These are phyloP conservation scores for Gastrophysa polygoni DNA, from an alignment of 2,888 invertebrate genomes.

Conservation along the genomic window DNA sequence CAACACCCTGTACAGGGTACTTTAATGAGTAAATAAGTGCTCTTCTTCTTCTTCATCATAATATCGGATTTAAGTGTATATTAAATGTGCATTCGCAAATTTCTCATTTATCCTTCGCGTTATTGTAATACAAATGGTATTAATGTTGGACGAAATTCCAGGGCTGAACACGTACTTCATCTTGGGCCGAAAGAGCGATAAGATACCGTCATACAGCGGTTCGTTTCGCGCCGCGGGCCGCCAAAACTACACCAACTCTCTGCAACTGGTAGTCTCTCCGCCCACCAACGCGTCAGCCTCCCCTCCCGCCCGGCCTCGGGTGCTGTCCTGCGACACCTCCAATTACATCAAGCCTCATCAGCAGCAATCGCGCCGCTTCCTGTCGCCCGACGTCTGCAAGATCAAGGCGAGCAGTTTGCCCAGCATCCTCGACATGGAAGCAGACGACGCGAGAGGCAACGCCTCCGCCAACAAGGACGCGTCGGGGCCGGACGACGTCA, in stretches of 20 bases:
- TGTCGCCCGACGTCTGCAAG: conserved; percentile 66
- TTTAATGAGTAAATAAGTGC: too few species aligned
- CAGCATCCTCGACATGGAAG: conserved; percentile 80
- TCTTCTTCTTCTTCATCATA: too few species aligned
- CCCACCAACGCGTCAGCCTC: conserved; percentile 58
- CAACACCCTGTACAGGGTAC: too few species aligned
- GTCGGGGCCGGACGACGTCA: conserved; percentile 58
- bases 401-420: conserved; percentile 80
- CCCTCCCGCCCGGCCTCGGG: conserved; percentile 53
- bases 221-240: conserved; percentile 52
- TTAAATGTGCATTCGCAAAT: too few species aligned
- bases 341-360: conserved; percentile 44
- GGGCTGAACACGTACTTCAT: conserved; percentile 89
- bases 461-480: conserved; percentile 28
- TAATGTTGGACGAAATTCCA: too few species aligned
- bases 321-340: conserved; percentile 55
- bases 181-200: conserved; percentile 71
- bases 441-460: conserved; percentile 42
- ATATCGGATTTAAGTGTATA: too few species aligned
- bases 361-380: conserved; percentile 60
- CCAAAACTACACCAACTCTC: conserved; percentile 56
- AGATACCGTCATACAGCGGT: conserved; percentile 53
- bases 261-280: conserved; percentile 68
- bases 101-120: too few species aligned
- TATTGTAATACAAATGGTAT: too few species aligned